Evolutionary conservation across 2,888 invertebrate species (phyloP), one percentile per base, ranked within the genome.

Genomic region (Vannuccia rotundouncinata): DNA sequence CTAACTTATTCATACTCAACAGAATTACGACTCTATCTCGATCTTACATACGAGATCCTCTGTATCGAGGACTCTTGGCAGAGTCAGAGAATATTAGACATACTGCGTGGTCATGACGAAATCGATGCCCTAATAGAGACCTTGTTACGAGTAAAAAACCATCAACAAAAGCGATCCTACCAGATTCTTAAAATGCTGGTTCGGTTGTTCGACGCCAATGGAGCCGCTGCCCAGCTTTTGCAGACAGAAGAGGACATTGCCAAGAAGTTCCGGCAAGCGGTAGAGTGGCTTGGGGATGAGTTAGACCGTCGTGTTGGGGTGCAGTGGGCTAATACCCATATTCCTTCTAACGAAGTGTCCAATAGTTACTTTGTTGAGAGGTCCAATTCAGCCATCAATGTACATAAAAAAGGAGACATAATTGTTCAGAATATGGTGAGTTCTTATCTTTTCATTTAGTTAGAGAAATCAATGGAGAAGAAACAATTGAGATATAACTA

Each of bases 171-270:
- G 89, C 91, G 96, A 83, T 95, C 95, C 82, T 97, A 97, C 90
- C 95, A 95, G 89, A 96, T 95, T 89, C 94, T 97, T 82, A 97
- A 97, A 90, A 93, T 95, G 87, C 91, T 97, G 90, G 95, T 95
- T 82, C 92, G 92, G 84, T 90, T 96, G 83, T 95, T 96, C 90
- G 91, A 92, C 84, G 93, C 88, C 88, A 91, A 92, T 80, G 84
- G 86, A 73, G 90, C 92, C 82, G 94, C 94, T 29, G 91, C 92
- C 85, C 91, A 92, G 85, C 92, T 95, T 89, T 90, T 95, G 84
- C 91, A 92, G 86, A 91, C 91, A 82, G 92, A 92, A 87, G 90
- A 91, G 0, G 93, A 94, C 84, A 90, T 95, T 84, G 92, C 93
- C 84, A 91, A 93, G 79, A 93, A 94, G 86, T 96, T 95, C 95